Base-by-base conservation (phyloP, 2,888 invertebrate species). In the Drosophila suboccidentalis region DNA sequence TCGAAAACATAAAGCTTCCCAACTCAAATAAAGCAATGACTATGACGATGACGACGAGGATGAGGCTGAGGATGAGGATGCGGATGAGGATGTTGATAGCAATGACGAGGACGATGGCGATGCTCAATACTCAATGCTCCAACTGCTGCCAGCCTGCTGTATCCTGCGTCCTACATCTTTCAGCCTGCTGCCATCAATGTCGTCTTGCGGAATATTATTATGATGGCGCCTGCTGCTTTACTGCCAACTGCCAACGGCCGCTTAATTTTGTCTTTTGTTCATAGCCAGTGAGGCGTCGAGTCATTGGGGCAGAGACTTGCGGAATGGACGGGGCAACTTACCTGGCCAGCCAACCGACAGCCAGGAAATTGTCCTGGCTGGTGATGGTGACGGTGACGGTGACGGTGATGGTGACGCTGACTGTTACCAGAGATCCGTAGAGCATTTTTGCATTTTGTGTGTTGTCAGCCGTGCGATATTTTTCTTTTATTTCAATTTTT, bases 191-290 rank as follows among this genome's bases (percentile, higher is more conserved):
- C 82, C 80, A 85, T 77, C 85, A 65, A 65, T 70, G 76, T 69
- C 80, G 64, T 82, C 82, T 72, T 80, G 72, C 54, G 84, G 71
- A 87, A 84, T 84, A 87, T 84, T 84, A 84, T 87, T 85, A 87
- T 84, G 87, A 85, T 78, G 87, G 82, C 80, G 76, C 70, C 87
- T 85, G 80, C 82, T 85, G 82, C 71, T 80, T 78, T 71, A 87
- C 87, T 63, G 80, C 80, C 78, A 80, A 72, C 77, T 70, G 80
- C 78, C 85, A 74, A 60, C 87, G 78, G 85, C 80, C 83, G 80
- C 86, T 88, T 86, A 86, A 86, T 86, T 86, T 86, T 76, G 72
- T 71, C 87, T 71, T 86, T 86, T 86, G 86, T 86, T 86, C 87
- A 76, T 66, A 83, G 78, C 61, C 80, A 78, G 63, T 73, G 75